A percentile compares a stretch with the other conserved stretches of the same genome.
Evolutionary conservation across 2,888 invertebrate genomes (phyloP).

Genomic region (Ischnura elegans): DNA sequence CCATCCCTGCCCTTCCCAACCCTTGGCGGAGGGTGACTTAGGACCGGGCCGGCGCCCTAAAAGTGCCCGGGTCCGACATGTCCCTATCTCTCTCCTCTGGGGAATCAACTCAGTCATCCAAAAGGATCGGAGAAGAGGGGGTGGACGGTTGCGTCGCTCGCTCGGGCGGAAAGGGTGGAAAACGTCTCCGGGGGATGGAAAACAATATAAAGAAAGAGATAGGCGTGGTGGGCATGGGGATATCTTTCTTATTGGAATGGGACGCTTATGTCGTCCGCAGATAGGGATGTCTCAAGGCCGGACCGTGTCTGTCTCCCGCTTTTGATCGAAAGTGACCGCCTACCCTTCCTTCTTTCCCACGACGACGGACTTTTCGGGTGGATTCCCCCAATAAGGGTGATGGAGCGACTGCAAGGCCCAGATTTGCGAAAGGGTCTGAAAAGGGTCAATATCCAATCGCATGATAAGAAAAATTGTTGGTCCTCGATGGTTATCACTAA

Average conservation of each 20-base stretch:
- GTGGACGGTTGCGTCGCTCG: background rate
- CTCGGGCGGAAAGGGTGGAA: background rate
- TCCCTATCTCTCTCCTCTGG: background rate
- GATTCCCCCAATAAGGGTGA: background rate
- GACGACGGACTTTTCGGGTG: background rate
- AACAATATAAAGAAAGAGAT: background rate
- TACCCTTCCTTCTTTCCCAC: background rate
- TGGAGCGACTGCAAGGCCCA: background rate
- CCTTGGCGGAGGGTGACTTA: background rate
- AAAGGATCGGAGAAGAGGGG: background rate
- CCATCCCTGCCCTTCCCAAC: background rate
- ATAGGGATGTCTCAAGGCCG: background rate
- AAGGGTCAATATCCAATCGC: too few species aligned
- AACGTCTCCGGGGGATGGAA: background rate
- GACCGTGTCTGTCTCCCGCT: background rate
- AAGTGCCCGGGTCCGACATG: background rate
- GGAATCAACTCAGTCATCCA: background rate
- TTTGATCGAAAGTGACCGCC: slow-evolving; percentile 3
- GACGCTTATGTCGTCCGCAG: background rate
- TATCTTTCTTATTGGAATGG: background rate
- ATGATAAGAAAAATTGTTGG: too few species aligned
- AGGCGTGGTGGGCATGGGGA: background rate
- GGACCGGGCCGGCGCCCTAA: background rate
- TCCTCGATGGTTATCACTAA: too few species aligned
- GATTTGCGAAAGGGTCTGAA: background rate